Base-by-base conservation (phyloP, 2,113 vertebrate species). In the Sinosuthora webbiana region DNA sequence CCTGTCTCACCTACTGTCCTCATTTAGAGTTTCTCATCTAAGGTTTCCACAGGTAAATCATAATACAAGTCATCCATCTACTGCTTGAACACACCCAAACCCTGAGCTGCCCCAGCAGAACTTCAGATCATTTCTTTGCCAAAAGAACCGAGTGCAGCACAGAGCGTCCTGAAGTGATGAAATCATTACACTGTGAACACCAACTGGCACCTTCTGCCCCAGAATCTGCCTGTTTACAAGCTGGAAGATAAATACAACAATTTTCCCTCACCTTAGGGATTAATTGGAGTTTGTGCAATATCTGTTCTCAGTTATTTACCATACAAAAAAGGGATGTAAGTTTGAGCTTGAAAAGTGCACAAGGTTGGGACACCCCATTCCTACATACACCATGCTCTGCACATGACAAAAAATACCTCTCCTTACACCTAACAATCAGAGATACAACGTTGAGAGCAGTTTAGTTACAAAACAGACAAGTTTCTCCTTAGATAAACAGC, bases 281-380 rank as follows among this genome's bases (percentile, higher is more conserved):
- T 62, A 28, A 33, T 44, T 69, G 44, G 19, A 22, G 12, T 52
- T 41, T 49, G 7, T 60, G 37, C 53, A 69, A 10, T 42, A 13
- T 21, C 77, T 60, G 6, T 39, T 74, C 10, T 70, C 64, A 41
- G 17, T 50, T 73, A 52, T 42, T 47, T 39, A 65, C 39, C 10
- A 14, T 13, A 52, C 1, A 56, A 13, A 59, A 78, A 69, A 33
- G 30, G 55, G 9, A 21, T 7, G 3, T 35, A 37, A 2, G 1
- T 28, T 31, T 64, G 22, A 81, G 6, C 7, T 13, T 52, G 15
- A 57, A 25, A 59, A 6, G 8, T 21, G 27, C 7, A 50, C 5
- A 39, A 25, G 23, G 19, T 15, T 78, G 44, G 49, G 25, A 67
- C 6, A 31, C 0, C 4, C 9, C 8, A 4, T 15, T 3, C 2